phyloP scores from a whole-genome alignment of 2,888 invertebrate species.

The Macrostomum cliftonense region DNA sequence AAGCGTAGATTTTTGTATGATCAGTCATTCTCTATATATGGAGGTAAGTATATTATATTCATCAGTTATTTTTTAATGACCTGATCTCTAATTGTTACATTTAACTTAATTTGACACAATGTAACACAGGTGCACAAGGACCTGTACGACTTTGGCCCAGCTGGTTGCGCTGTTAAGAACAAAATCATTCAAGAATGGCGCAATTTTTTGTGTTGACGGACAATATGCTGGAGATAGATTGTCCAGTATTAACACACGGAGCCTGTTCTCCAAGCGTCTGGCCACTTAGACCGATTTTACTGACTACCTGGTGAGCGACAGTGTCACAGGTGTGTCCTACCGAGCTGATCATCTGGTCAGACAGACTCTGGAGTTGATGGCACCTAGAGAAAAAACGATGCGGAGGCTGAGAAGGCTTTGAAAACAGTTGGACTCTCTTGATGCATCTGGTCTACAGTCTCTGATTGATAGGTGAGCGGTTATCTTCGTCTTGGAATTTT shows the following conservation, averaged over 20 bases:
- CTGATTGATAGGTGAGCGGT: no score
- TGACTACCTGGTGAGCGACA: conserved; percentile 7
- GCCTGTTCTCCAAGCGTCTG: conserved; percentile 3
- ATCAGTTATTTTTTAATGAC: no score
- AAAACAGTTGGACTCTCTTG: no score
- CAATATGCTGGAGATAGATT: conserved; percentile 8
- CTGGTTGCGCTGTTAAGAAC: conserved; percentile 5
- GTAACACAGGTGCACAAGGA: conserved; percentile 1
- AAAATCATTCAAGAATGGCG: conserved; percentile 5
- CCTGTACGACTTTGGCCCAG: conserved; percentile 9
- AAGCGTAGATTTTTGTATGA: conserved; percentile 11
- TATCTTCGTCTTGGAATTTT: no score
- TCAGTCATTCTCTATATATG: conserved; percentile 9
- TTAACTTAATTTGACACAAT: neutral
- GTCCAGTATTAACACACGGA: conserved; percentile 8
- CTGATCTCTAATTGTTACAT: no score
- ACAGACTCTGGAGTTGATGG: neutral
- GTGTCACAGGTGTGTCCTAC: conserved; percentile 3
- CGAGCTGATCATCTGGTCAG: conserved; percentile 9
- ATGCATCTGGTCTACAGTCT: no score
- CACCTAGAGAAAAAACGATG: no score
- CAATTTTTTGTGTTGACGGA: conserved; percentile 6
- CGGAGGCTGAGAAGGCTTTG: no score
- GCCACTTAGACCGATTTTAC: conserved; percentile 9
- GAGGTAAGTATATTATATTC: neutral